Evolutionary conservation across 2,888 invertebrate species (phyloP).

Genomic region (Leptopterna dolabrata): DNA sequence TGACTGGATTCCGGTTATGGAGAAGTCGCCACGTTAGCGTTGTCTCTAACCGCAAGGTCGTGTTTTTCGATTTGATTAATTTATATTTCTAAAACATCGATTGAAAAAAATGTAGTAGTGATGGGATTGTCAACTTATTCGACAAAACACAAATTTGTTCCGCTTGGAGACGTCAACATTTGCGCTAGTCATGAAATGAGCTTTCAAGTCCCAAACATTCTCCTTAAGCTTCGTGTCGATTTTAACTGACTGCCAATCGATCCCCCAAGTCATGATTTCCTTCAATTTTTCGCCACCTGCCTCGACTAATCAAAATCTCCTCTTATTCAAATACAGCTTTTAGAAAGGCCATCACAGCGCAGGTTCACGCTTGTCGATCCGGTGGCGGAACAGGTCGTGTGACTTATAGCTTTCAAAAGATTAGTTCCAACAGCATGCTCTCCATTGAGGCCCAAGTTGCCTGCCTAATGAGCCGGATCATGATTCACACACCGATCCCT

Average conservation of each 20-base stretch:
- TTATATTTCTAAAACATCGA: too few species aligned
- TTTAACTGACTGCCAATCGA: slow-evolving; percentile 7
- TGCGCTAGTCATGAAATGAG: not conserved
- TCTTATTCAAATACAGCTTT: slow-evolving; percentile 8
- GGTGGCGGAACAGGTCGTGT: not conserved
- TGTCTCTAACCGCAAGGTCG: too few species aligned
- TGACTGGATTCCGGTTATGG: too few species aligned
- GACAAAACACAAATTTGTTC: too few species aligned
- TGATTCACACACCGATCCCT: slow-evolving; percentile 47
- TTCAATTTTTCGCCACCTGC: slow-evolving; percentile 5
- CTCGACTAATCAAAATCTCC: slow-evolving; percentile 4
- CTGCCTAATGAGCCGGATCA: slow-evolving; percentile 51
- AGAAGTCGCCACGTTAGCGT: too few species aligned
- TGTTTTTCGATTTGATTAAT: too few species aligned
- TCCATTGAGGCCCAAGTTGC: slow-evolving; percentile 25
- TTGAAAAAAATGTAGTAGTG: too few species aligned
- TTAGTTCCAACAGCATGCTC: slow-evolving; percentile 34
- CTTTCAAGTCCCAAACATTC: not conserved
- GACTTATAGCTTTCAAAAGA: slow-evolving; percentile 32
- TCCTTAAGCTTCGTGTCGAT: not conserved
- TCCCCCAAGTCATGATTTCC: not conserved
- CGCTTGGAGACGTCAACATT: too few species aligned
- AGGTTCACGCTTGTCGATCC: slow-evolving; percentile 13
- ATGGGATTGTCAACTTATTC: too few species aligned
- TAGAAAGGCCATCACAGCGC: slow-evolving; percentile 1